Percentiles rank a stretch among this genome's conserved stretches.
Conservation (phyloP, 2,797 vertebrate species). For the Etheostoma nigrum region DNA sequence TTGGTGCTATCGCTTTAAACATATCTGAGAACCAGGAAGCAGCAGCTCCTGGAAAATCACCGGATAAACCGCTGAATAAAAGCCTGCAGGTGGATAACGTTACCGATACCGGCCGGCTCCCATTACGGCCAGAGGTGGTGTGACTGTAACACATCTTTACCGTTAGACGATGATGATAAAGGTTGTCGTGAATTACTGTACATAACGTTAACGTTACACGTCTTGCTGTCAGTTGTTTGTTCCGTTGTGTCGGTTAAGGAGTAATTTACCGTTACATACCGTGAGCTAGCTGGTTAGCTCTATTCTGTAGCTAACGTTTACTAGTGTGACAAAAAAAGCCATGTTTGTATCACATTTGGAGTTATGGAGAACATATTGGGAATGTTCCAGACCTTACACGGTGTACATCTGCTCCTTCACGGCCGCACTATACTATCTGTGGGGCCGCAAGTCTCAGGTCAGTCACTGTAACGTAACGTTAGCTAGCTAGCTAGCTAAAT, state of each 20-base stretch:
- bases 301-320: not conserved
- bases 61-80: not conserved
- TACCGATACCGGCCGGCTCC: not conserved
- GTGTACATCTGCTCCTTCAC: constrained; percentile 81
- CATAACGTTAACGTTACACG: not conserved
- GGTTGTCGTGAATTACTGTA: constrained; percentile 53
- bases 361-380: constrained; percentile 75
- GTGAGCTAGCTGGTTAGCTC: not conserved
- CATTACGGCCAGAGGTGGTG: not conserved
- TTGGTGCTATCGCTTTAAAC: not conserved
- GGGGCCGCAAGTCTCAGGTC: constrained; percentile 83
- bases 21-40: constrained; percentile 28
- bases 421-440: constrained; percentile 79
- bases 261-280: not conserved
- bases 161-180: constrained; percentile 66
- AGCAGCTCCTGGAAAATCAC: not conserved
- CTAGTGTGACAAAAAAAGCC: not conserved
- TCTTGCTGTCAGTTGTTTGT: constrained; percentile 27
- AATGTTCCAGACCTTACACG: constrained; percentile 75
- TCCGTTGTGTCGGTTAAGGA: constrained; percentile 5
- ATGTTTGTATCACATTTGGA: constrained; percentile 73
- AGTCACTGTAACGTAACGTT: constrained; percentile 55
- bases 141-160: constrained; percentile 13
- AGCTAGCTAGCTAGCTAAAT: not conserved
- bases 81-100: constrained; percentile 3